Conservation (phyloP, 2,113 vertebrate species). For the Salvelinus alpinus region DNA sequence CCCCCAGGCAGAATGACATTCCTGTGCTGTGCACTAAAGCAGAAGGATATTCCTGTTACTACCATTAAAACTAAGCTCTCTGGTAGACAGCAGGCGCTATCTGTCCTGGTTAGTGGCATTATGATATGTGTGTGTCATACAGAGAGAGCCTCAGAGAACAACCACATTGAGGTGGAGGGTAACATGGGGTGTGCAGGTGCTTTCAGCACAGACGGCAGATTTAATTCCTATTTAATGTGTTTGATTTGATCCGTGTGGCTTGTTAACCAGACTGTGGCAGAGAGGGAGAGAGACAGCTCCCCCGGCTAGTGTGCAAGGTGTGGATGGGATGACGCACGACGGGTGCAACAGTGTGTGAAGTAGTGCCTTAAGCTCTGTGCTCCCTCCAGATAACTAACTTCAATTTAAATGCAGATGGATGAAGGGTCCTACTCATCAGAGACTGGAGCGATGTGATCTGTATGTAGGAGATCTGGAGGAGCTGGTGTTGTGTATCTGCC, state of each 20-base stretch:
- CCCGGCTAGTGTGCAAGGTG: no score
- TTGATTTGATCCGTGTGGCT: constrained; percentile 41
- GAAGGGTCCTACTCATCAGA: constrained; percentile 21
- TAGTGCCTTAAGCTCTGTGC: constrained; percentile 33
- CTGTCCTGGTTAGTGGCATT: neutral
- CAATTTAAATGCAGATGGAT: constrained; percentile 25
- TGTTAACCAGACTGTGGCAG: constrained; percentile 51
- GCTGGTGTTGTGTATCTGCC: neutral
- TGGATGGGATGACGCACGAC: no score
- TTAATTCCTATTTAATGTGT: constrained; percentile 33
- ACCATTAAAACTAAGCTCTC: neutral
- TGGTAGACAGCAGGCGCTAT: neutral
- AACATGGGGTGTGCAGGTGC: constrained; percentile 16
- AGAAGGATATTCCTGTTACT: constrained; percentile 3
- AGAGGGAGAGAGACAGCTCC: constrained; percentile 14
- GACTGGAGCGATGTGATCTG: constrained; percentile 48
- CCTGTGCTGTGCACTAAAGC: neutral
- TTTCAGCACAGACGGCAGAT: constrained; percentile 18
- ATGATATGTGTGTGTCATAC: neutral
- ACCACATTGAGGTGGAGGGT: constrained; percentile 11
- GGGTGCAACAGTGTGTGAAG: neutral
- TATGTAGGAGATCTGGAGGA: constrained; percentile 41
- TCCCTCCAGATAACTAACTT: constrained; percentile 34
- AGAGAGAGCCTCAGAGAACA: neutral
- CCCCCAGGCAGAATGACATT: constrained; percentile 12